Percentiles rank a stretch among this genome's conserved stretches.
Conservation (phyloP, 2,888 invertebrate genomes). For the Drosophila macrospina region DNA sequence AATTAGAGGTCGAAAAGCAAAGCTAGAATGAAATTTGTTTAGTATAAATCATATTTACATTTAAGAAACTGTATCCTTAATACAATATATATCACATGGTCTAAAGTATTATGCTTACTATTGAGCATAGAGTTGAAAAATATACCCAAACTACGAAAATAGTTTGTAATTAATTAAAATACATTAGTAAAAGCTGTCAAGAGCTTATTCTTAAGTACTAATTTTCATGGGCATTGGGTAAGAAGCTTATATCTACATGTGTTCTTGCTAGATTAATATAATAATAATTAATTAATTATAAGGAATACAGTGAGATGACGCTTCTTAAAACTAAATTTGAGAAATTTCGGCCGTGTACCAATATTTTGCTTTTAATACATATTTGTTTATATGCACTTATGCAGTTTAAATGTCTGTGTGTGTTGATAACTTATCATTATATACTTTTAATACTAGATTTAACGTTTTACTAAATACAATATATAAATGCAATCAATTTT, state of each 20-base stretch:
- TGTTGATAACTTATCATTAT: not conserved
- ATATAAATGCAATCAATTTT: constrained; percentile 27
- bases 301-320: constrained; percentile 6
- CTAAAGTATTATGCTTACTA: constrained; percentile 40
- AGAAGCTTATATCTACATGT: not conserved
- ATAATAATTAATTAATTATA: not conserved
- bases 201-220: not conserved
- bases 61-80: constrained; percentile 38
- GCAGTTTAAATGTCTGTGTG: not conserved
- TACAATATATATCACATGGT: constrained; percentile 55
- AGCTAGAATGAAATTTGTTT: not conserved
- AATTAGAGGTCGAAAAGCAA: not conserved
- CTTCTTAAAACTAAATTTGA: constrained; percentile 3
- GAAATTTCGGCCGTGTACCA: not conserved
- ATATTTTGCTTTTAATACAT: not conserved
- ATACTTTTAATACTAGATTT: constrained; percentile 4
- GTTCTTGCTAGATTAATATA: not conserved
- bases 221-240: not conserved
- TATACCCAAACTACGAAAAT: not conserved
- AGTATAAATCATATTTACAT: not conserved
- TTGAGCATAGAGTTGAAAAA: constrained; percentile 5
- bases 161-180: not conserved
- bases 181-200: not conserved
- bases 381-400: not conserved
- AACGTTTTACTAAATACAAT: constrained; percentile 16